These are phyloP conservation scores for Lasiurus borealis DNA, from an alignment of 2,113 vertebrate genomes.

Conservation along the genomic window DNA sequence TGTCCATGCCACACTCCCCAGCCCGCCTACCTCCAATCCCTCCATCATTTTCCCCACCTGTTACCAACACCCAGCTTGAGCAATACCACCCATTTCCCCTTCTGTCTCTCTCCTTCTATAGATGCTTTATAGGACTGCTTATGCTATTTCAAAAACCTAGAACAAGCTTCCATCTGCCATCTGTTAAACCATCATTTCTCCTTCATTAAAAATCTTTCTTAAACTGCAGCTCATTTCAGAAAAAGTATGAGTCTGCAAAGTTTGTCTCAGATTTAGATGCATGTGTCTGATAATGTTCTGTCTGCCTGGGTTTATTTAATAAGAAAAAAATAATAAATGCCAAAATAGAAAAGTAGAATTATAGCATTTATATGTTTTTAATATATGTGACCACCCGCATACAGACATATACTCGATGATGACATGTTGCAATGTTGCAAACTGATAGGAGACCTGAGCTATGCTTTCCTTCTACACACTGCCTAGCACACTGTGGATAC, in stretches of 20 bases:
- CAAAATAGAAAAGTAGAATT: not conserved
- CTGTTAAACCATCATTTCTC: conserved; percentile 73
- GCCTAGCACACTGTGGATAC: not conserved
- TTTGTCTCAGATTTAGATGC: conserved; percentile 46
- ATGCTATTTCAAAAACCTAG: conserved; percentile 75
- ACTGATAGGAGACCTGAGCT: not conserved
- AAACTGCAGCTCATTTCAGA: conserved; percentile 65
- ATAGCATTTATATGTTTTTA: not conserved
- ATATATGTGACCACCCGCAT: not conserved
- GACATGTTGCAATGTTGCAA: not conserved
- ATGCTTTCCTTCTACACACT: not conserved
- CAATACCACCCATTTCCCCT: conserved; percentile 52
- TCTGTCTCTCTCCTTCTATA: conserved; percentile 70
- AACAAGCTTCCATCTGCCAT: conserved; percentile 74
- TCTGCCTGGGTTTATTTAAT: conserved; percentile 39
- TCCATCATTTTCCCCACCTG: conserved; percentile 54
- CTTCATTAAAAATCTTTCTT: conserved; percentile 76
- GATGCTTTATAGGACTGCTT: conserved; percentile 67
- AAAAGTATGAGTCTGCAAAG: conserved; percentile 62
- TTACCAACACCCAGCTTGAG: conserved; percentile 55
- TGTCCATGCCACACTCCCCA: not conserved
- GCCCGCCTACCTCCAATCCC: not conserved
- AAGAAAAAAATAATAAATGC: not conserved
- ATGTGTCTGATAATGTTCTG: conserved; percentile 1
- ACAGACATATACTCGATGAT: not conserved